Conservation (phyloP, 2,113 vertebrate genomes). For the Otolemur garnettii region DNA sequence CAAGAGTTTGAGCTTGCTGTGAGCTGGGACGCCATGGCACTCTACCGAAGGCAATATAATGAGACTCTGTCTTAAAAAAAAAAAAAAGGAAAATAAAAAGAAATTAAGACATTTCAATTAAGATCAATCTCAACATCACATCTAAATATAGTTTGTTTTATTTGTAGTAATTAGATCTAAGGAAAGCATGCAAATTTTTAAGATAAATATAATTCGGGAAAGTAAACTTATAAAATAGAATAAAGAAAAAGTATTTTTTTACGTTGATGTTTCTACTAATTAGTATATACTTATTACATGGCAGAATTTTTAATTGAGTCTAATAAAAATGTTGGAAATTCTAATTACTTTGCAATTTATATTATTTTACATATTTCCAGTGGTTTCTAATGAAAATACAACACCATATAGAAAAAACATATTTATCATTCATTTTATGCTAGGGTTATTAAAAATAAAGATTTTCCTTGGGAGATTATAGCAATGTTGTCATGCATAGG, state of each 20-base stretch:
- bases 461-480: not conserved
- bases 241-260: conserved; percentile 48
- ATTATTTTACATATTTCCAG: conserved; percentile 21
- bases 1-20: too few species aligned
- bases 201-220: conserved; percentile 11
- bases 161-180: conserved; percentile 48
- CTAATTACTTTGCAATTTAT: conserved; percentile 58
- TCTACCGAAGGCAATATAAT: too few species aligned
- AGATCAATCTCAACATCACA: conserved; percentile 1
- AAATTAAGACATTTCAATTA: conserved; percentile 14
- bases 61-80: too few species aligned
- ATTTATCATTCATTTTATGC: conserved; percentile 55
- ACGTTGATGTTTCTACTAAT: conserved; percentile 25
- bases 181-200: conserved; percentile 31
- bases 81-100: not conserved
- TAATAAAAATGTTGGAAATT: conserved; percentile 47
- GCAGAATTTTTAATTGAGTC: conserved; percentile 30
- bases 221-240: not conserved
- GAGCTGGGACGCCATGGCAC: too few species aligned
- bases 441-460: conserved; percentile 55
- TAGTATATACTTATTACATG: conserved; percentile 28
- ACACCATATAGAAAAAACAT: not conserved
- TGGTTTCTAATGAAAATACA: conserved; percentile 59
- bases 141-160: not conserved
- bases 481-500: not conserved